Conservation (phyloP, 2,113 vertebrate species). For the Semnopithecus entellus region DNA sequence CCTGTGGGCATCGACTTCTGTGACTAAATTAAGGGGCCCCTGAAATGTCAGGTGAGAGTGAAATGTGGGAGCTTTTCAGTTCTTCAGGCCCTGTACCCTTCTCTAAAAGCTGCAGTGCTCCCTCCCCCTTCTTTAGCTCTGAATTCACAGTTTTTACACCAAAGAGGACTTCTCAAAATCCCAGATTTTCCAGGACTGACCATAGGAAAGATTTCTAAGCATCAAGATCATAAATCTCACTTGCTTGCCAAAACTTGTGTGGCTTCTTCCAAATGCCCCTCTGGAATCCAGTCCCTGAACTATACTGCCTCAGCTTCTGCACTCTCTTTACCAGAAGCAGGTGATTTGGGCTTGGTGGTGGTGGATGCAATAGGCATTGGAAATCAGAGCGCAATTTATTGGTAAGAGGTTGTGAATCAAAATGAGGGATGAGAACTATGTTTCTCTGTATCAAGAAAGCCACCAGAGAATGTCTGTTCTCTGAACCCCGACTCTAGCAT, state of each 20-base stretch:
- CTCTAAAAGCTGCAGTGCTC: neutral
- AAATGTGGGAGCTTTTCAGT: neutral
- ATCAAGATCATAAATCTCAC: slow-evolving; percentile 75
- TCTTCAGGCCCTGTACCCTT: too few relatives aligned
- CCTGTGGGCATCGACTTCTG: neutral
- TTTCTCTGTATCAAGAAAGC: neutral
- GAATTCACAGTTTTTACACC: neutral
- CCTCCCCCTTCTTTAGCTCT: neutral
- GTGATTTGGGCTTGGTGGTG: slow-evolving; percentile 74
- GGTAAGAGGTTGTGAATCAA: neutral
- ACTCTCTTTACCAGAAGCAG: slow-evolving; percentile 75
- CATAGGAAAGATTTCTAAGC: neutral
- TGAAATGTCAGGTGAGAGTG: neutral
- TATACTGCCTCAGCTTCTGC: slow-evolving; percentile 62
- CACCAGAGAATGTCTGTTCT: neutral
- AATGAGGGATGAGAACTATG: neutral
- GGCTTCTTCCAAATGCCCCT: slow-evolving; percentile 62
- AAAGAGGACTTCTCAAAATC: slow-evolving; percentile 59
- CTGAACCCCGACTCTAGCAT: neutral
- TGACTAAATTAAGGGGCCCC: neutral
- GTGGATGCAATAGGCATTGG: slow-evolving; percentile 61
- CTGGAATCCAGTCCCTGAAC: slow-evolving; percentile 71
- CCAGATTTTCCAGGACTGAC: slow-evolving; percentile 60
- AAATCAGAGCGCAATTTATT: slow-evolving; percentile 11
- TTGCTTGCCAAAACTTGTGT: slow-evolving; percentile 64